phyloP scores from a whole-genome alignment of 2,797 vertebrate species.

The Acrocephalus scirpaceus region DNA sequence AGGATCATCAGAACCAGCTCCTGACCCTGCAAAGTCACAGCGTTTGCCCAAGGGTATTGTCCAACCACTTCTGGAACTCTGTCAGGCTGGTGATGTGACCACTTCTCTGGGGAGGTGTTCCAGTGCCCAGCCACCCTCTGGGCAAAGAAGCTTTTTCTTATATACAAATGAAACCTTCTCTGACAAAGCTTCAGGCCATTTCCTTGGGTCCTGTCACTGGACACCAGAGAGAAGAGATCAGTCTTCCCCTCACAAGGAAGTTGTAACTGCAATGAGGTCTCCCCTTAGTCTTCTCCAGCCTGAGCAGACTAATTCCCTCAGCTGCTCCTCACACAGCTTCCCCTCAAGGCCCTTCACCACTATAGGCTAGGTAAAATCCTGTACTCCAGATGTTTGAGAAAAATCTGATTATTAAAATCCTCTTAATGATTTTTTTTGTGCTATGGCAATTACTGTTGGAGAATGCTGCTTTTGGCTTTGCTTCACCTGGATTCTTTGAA shows the following conservation, averaged over 20 bases:
- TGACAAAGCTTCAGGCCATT: neutral
- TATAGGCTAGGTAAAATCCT: neutral
- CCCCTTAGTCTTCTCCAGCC: neutral
- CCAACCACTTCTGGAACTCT: neutral
- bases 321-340: too few species aligned
- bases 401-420: neutral
- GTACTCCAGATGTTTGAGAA: neutral
- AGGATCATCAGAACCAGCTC: neutral
- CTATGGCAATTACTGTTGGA: neutral
- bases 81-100: neutral
- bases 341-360: neutral
- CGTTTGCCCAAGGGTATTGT: neutral
- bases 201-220: neutral
- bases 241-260: fast-evolving
- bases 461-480: neutral
- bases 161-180: neutral
- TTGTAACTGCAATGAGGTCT: neutral
- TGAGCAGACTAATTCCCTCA: neutral
- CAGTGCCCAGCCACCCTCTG: neutral
- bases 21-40: neutral
- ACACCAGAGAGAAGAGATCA: too few species aligned
- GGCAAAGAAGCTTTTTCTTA: neutral
- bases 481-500: neutral
- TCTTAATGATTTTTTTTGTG: neutral
- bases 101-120: neutral